Conservation (phyloP, 2,113 vertebrate genomes). For the Sigmodon hispidus region DNA sequence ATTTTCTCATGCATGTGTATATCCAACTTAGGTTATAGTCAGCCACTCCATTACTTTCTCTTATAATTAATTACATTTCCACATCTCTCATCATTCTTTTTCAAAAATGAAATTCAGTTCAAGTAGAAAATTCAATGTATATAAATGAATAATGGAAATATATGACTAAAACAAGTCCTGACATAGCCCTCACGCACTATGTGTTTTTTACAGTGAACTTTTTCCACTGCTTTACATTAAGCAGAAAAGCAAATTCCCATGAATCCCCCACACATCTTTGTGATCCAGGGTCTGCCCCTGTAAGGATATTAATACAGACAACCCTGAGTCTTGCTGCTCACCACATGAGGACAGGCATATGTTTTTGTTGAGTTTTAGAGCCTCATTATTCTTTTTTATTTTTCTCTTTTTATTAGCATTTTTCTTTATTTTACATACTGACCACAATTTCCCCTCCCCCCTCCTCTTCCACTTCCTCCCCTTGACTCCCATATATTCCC, state of each 20-base stretch:
- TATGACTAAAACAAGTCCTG: rapidly evolving
- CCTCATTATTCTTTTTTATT: too few species aligned
- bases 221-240: not conserved
- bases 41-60: not conserved
- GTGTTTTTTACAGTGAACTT: not conserved
- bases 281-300: not conserved
- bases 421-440: too few species aligned
- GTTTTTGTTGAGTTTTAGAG: not conserved
- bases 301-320: not conserved
- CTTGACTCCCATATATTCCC: too few species aligned
- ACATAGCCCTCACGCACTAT: rapidly evolving
- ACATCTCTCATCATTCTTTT: not conserved
- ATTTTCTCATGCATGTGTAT: not conserved
- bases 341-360: not conserved
- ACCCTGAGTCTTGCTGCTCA: not conserved
- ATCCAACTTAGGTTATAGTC: not conserved
- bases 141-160: not conserved
- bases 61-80: not conserved
- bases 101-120: not conserved
- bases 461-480: too few species aligned
- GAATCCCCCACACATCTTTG: too few species aligned
- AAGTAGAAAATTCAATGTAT: not conserved
- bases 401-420: too few species aligned
- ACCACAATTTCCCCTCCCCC: too few species aligned
- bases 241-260: not conserved